These are phyloP conservation scores for Amphimallon solstitiale DNA, from an alignment of 2,888 invertebrate genomes.

Conservation along the genomic window DNA sequence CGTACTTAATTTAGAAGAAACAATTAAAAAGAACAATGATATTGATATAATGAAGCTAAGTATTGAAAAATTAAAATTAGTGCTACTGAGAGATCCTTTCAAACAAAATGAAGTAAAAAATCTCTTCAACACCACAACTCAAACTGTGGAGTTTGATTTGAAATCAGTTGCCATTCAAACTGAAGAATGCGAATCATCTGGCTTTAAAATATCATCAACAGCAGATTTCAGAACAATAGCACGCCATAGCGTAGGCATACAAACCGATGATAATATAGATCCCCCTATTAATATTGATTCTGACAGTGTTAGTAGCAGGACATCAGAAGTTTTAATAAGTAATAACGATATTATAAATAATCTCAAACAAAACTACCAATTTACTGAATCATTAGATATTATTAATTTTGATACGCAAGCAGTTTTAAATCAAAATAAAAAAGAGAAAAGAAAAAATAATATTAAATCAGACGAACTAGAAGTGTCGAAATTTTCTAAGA, in stretches of 20 bases:
- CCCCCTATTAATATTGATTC: not conserved
- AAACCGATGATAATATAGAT: conserved; percentile 42
- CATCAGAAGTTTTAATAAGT: conserved; percentile 10
- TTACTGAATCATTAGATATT: conserved; percentile 42
- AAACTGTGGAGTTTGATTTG: conserved; percentile 12
- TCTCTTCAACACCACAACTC: not conserved
- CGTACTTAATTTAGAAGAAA: not conserved
- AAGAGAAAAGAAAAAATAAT: not conserved
- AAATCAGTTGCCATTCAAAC: conserved; percentile 42
- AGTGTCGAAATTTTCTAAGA: not conserved
- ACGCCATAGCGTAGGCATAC: conserved; percentile 36
- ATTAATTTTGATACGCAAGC: conserved; percentile 47
- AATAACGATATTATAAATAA: conserved; percentile 1
- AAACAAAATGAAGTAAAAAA: conserved; percentile 11
- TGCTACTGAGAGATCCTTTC: conserved; percentile 4
- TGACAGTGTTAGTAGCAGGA: conserved; percentile 2
- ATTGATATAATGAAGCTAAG: not conserved
- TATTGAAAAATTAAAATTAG: not conserved
- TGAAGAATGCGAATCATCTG: conserved; percentile 37
- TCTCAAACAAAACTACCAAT: conserved; percentile 24
- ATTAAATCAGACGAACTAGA: not conserved
- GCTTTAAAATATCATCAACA: conserved; percentile 45
- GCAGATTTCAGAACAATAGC: conserved; percentile 43
- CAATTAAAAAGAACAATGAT: not conserved
- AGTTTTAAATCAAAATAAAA: conserved; percentile 19